Evolutionary conservation across 2,113 vertebrate species (phyloP).

Genomic region (Laterallus jamaicensis): DNA sequence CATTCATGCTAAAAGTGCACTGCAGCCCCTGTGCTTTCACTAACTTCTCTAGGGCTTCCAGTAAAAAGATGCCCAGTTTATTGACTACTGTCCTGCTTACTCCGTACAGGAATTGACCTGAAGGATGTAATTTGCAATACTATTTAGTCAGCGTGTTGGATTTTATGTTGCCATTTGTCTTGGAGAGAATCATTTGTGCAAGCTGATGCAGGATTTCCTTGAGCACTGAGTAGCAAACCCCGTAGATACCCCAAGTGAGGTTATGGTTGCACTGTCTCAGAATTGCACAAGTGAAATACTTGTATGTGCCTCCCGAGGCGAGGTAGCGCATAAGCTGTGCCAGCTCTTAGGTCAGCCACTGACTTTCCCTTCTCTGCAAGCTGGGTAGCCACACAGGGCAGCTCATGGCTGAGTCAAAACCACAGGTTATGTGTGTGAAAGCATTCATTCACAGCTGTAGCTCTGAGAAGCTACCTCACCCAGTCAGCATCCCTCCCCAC

Average conservation of each 20-base stretch:
- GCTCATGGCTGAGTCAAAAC: neutral
- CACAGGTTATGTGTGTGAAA: neutral
- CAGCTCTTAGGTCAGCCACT: neutral
- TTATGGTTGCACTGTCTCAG: neutral
- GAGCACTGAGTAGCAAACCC: neutral
- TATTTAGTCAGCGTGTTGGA: neutral
- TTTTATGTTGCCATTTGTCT: neutral
- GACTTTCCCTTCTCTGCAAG: neutral
- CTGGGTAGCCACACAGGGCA: neutral
- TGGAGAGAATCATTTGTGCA: neutral
- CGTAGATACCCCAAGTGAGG: neutral
- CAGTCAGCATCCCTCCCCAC: neutral
- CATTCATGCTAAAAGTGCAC: neutral
- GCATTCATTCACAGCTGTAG: neutral
- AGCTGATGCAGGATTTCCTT: neutral
- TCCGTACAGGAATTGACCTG: neutral
- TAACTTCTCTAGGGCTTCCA: neutral
- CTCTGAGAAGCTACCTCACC: neutral
- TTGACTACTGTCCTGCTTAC: neutral
- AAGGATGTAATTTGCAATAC: neutral
- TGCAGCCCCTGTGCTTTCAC: neutral
- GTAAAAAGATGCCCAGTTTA: neutral
- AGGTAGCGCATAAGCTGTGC: neutral
- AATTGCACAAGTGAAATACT: neutral
- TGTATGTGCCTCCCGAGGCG: accelerated